Evolutionary conservation across 2,113 vertebrate species (phyloP).

Genomic region (Oenanthe melanoleuca): DNA sequence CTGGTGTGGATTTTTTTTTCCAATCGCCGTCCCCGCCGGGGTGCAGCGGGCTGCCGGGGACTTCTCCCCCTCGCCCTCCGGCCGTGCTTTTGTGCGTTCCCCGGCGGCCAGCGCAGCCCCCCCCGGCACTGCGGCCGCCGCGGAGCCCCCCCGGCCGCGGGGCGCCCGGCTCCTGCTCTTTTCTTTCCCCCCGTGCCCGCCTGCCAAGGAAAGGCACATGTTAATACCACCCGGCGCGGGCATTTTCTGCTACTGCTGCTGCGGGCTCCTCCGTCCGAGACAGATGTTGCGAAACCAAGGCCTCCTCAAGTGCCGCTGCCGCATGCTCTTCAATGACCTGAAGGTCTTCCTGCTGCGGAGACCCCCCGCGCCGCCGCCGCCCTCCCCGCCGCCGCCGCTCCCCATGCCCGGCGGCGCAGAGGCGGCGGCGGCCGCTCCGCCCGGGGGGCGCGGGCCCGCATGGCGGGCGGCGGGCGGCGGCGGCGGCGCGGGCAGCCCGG

Average conservation of each 20-base stretch:
- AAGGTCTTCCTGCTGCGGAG: slow-evolving; percentile 88
- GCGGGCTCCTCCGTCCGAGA: slow-evolving; percentile 77
- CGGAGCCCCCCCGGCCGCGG: slow-evolving; percentile 30
- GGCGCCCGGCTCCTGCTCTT: slow-evolving; percentile 15
- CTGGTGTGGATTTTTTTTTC: not conserved
- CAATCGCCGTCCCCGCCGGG: not conserved
- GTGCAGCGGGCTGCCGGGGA: slow-evolving; percentile 9
- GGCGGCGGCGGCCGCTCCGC: too few species aligned
- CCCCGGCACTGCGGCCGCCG: not conserved
- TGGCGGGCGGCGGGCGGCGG: too few species aligned
- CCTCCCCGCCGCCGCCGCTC: too few species aligned
- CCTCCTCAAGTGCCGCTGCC: slow-evolving; percentile 97
- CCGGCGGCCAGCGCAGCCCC: not conserved
- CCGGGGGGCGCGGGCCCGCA: too few species aligned
- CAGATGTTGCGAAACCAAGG: slow-evolving; percentile 90
- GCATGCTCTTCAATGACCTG: slow-evolving; percentile 84
- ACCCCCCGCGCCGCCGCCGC: too few species aligned
- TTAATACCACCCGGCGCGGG: slow-evolving; percentile 77
- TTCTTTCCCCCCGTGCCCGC: slow-evolving; percentile 38
- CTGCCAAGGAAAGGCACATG: slow-evolving; percentile 71
- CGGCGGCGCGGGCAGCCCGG: too few species aligned
- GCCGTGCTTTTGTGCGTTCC: not conserved
- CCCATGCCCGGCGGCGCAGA: too few species aligned
- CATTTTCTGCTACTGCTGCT: slow-evolving; percentile 76
- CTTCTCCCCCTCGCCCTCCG: not conserved